These are phyloP conservation scores for Lagocephalus sceleratus DNA, from an alignment of 2,797 vertebrate genomes.

Conservation along the genomic window DNA sequence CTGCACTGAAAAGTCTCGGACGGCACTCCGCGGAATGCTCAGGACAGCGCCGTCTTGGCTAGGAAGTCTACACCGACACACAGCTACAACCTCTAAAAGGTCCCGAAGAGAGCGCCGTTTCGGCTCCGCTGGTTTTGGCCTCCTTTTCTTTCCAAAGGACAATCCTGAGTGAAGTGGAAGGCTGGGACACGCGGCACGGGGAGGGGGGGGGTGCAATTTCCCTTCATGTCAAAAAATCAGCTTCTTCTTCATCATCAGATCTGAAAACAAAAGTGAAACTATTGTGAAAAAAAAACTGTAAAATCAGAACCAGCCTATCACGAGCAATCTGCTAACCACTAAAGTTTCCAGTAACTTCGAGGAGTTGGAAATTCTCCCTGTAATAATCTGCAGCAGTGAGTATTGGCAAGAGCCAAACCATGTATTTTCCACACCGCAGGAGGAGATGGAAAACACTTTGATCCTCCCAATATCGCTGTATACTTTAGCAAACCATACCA, in stretches of 20 bases:
- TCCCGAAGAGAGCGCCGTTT: conserved; percentile 18
- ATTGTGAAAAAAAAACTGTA: conserved; percentile 1
- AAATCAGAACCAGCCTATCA: conserved; percentile 27
- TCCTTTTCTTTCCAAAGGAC: conserved; percentile 25
- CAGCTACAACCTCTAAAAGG: conserved; percentile 30
- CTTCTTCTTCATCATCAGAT: conserved; percentile 79
- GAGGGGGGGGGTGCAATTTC: too few relatives aligned
- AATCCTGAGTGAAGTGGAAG: conserved; percentile 31
- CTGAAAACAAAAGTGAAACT: conserved; percentile 58
- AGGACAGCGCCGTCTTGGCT: conserved; percentile 26
- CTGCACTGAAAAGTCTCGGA: neutral
- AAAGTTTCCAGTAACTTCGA: conserved; percentile 23
- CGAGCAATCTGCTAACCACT: conserved; percentile 12
- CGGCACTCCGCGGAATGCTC: conserved; percentile 10
- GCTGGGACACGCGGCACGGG: conserved; percentile 11
- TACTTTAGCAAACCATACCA: conserved; percentile 44
- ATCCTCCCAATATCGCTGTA: conserved; percentile 57
- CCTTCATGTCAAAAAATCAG: conserved; percentile 73
- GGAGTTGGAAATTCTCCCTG: conserved; percentile 30
- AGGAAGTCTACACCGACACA: conserved; percentile 12
- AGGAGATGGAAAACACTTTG: conserved; percentile 55
- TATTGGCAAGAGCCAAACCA: conserved; percentile 29
- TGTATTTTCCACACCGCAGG: conserved; percentile 61
- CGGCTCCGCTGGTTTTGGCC: neutral
- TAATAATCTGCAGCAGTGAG: conserved; percentile 31